These are phyloP conservation scores for Galeopsomyia nigrocyanea DNA, from an alignment of 2,888 invertebrate genomes.

Conservation along the genomic window DNA sequence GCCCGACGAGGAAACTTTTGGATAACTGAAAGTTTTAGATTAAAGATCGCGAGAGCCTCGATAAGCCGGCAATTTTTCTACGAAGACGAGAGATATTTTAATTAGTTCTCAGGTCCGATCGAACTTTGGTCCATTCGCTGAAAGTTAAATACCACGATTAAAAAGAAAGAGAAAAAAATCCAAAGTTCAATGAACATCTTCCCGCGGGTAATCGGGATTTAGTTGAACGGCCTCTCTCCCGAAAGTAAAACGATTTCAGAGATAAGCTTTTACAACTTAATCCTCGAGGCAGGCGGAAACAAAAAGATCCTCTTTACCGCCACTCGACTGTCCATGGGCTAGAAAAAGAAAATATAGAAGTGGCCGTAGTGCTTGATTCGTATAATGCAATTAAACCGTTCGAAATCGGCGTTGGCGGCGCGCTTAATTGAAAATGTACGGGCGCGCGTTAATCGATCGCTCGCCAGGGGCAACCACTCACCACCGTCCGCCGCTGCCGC, in stretches of 20 bases:
- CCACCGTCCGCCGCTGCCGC: no score
- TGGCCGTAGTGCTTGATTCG: background rate
- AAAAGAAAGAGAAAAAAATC: no score
- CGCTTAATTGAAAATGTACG: slow-evolving; percentile 35
- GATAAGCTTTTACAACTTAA: no score
- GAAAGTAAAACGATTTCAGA: no score
- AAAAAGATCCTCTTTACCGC: background rate
- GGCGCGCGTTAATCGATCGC: background rate
- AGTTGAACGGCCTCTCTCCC: no score
- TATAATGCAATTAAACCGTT: slow-evolving; percentile 32
- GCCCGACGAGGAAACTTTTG: background rate
- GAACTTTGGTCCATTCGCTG: background rate
- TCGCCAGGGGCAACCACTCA: background rate
- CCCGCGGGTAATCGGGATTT: no score
- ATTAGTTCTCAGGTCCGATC: slow-evolving; percentile 18
- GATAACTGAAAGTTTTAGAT: slow-evolving; percentile 8
- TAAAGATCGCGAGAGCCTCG: slow-evolving; percentile 3
- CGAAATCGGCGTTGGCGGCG: slow-evolving; percentile 24
- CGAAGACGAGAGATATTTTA: slow-evolving; percentile 12
- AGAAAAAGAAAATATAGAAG: no score
- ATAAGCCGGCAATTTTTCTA: slow-evolving; percentile 15
- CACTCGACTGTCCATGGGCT: no score
- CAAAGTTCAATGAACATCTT: no score
- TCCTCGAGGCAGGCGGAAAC: background rate
- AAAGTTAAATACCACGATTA: background rate